Evolutionary conservation across 2,797 vertebrate genomes (phyloP).

Genomic region (Synanceia verrucosa): DNA sequence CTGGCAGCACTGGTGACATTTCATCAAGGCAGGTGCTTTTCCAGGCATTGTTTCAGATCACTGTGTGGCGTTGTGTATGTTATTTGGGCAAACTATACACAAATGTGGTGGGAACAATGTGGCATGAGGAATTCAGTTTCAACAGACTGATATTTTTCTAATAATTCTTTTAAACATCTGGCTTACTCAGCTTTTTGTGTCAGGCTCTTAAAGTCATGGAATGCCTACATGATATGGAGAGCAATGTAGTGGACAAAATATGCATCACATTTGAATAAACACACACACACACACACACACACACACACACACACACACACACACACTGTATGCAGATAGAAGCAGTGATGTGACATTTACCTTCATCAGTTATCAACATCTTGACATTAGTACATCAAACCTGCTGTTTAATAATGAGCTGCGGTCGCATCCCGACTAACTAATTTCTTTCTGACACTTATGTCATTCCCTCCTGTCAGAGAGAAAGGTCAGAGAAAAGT

Average conservation of each 20-base stretch:
- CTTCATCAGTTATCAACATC: constrained; percentile 76
- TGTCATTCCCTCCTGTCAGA: constrained; percentile 68
- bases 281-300: constrained; percentile 26
- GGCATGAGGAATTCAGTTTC: constrained; percentile 23
- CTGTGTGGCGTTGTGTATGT: constrained; percentile 34
- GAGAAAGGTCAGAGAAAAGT: constrained; percentile 75
- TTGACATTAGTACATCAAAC: constrained; percentile 77
- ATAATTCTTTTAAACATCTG: constrained; percentile 12
- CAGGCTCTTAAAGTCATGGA: constrained; percentile 11
- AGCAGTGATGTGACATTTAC: constrained; percentile 78
- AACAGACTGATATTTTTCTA: constrained; percentile 35
- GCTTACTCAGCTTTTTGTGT: constrained; percentile 12
- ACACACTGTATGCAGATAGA: constrained; percentile 44
- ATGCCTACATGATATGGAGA: constrained; percentile 19
- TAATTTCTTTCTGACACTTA: constrained; percentile 62
- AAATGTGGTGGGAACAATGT: constrained; percentile 10
- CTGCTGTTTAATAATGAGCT: constrained; percentile 75
- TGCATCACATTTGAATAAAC: constrained; percentile 25
- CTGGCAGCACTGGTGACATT: constrained; percentile 71
- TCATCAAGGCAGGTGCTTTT: constrained; percentile 75
- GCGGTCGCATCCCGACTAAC: constrained; percentile 55
- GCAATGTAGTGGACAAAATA: constrained; percentile 7
- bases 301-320: constrained; percentile 24
- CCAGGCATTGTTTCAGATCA: constrained; percentile 57
- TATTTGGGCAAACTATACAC: constrained; percentile 28